Conservation (phyloP, 1,140 invertebrate genomes). For the Wasmannia auropunctata region DNA sequence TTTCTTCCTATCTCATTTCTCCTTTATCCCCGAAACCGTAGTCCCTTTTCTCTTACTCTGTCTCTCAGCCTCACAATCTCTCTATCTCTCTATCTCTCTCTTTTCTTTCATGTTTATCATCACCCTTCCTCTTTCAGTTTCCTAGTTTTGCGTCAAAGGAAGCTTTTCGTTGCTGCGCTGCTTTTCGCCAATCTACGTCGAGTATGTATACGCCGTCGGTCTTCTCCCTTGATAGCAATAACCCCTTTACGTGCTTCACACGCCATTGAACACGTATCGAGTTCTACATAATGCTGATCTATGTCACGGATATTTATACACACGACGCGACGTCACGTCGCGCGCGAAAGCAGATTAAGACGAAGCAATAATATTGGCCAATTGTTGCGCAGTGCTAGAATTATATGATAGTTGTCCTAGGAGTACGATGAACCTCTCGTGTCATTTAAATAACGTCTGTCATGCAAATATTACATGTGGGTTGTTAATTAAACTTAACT, state of each 20-base stretch:
- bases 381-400: conserved; percentile 83
- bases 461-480: neutral
- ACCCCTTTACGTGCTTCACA: conserved; percentile 68
- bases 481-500: neutral
- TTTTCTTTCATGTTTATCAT: conserved; percentile 67
- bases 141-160: conserved; percentile 82
- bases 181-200: conserved; percentile 83
- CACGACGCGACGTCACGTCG: conserved; percentile 57
- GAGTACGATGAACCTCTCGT: conserved; percentile 10
- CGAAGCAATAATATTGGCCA: conserved; percentile 78
- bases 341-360: conserved; percentile 55
- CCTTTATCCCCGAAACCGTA: neutral
- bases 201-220: conserved; percentile 73
- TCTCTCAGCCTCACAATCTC: conserved; percentile 26
- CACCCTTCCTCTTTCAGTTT: conserved; percentile 72
- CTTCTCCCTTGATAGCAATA: conserved; percentile 73
- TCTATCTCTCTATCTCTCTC: conserved; percentile 45
- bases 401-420: conserved; percentile 53
- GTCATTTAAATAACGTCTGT: neutral
- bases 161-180: conserved; percentile 84
- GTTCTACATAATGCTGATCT: conserved; percentile 50
- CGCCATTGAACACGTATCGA: conserved; percentile 67
- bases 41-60: conserved; percentile 3
- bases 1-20: neutral
- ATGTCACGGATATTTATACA: conserved; percentile 22